Conservation (phyloP, 1,140 invertebrate species). For the Copidosoma floridanum region DNA sequence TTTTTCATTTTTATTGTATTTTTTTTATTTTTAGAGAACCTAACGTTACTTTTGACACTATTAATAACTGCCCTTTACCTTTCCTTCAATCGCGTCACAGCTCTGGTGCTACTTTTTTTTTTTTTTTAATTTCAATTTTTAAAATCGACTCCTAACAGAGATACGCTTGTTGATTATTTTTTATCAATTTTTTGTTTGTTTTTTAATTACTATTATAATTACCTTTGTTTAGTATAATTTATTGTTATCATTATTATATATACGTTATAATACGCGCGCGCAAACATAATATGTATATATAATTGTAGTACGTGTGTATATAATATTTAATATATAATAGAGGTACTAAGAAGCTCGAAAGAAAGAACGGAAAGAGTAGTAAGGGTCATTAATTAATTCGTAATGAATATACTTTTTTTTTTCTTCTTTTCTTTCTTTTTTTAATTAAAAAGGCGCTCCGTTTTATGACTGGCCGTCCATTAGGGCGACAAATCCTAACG, state of each 20-base stretch:
- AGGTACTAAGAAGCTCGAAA: constrained; percentile 32
- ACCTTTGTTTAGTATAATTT: too few species aligned
- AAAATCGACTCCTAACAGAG: constrained; percentile 13
- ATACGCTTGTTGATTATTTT: constrained; percentile 5
- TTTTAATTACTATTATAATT: too few species aligned
- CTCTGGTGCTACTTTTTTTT: constrained; percentile 24
- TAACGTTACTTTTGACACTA: constrained; percentile 27
- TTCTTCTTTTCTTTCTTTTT: too few species aligned
- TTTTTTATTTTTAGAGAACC: not conserved
- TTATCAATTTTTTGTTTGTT: constrained; percentile 21
- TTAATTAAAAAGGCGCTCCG: constrained; percentile 29
- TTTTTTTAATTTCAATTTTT: constrained; percentile 5
- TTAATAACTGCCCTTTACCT: constrained; percentile 24
- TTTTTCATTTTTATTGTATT: constrained; percentile 1
- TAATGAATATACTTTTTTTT: constrained; percentile 16
- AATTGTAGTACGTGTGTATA: constrained; percentile 15
- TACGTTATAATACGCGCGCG: constrained; percentile 23
- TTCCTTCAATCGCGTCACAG: constrained; percentile 28
- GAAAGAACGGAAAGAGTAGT: constrained; percentile 28
- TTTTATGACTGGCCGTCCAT: constrained; percentile 20
- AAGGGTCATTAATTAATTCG: constrained; percentile 25
- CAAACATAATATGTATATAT: constrained; percentile 22
- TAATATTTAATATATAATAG: constrained; percentile 13
- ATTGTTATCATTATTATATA: constrained; percentile 16
- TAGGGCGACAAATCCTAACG: constrained; percentile 24